Evolutionary conservation across 2,113 vertebrate genomes (phyloP).

Genomic region (Rhynchomys soricoides): DNA sequence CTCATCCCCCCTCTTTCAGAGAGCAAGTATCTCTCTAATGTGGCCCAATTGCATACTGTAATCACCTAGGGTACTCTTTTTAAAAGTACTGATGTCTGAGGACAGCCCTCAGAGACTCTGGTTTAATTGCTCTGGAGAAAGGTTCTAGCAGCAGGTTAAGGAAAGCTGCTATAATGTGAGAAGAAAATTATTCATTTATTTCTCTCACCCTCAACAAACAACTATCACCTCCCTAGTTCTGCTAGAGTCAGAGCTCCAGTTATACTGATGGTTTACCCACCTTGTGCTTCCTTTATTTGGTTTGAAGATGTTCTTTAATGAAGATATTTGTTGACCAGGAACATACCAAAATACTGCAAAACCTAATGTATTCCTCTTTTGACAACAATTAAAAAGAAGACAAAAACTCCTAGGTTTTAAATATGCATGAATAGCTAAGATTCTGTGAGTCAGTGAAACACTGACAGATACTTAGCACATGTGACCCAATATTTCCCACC

Average conservation of each 20-base stretch:
- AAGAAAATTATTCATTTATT: background rate
- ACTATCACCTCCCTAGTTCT: background rate
- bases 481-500: background rate
- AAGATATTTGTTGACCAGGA: conserved; percentile 28
- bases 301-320: background rate
- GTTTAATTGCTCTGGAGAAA: conserved; percentile 28
- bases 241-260: background rate
- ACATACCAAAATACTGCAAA: background rate
- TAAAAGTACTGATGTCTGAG: background rate
- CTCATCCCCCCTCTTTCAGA: background rate
- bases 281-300: background rate
- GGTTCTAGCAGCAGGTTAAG: background rate
- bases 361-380: background rate
- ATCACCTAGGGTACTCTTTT: background rate
- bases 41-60: background rate
- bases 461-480: background rate
- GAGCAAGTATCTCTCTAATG: background rate
- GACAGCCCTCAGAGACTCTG: background rate
- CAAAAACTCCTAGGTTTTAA: background rate
- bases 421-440: conserved; percentile 14
- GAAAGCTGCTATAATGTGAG: background rate
- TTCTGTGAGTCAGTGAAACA: background rate
- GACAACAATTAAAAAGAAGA: background rate
- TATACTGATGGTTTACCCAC: background rate
- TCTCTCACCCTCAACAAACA: background rate